Evolutionary conservation across 2,888 invertebrate genomes (phyloP), one percentile per base, ranked within the genome.

Genomic region (Eupithecia tripunctaria): DNA sequence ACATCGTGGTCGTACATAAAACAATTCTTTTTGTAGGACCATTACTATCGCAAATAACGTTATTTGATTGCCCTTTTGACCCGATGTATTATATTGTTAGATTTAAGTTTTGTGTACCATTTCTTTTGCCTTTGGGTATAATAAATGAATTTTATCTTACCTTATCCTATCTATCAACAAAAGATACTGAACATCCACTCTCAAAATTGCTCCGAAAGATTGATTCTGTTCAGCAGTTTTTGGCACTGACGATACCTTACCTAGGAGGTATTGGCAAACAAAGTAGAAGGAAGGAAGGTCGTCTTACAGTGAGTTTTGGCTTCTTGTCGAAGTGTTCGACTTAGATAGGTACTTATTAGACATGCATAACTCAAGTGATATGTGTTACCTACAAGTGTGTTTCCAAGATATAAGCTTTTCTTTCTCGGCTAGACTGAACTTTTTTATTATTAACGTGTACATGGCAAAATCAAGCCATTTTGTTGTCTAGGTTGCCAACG

Each of bases 381-480:
- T 15, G 41, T 41, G 41, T 15, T 36, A 36, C 8, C 36, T 14
- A 38, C 38, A 14, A 41, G 41, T 41, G 41, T 15, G 41, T 3
- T 41, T 38, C 14, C 38, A 38, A 14, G 38, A 38, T 38, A 38
- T 1, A 38, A 38, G 43, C 43, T 43, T n/a, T 43, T 43, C n/a
- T 43, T n/a, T 43, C 43, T 43, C n/a, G n/a, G 7, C 43, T 43
- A 43, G 43, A 43, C 18, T n/a, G 4, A 51, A 2, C 3, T 51
- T 2, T 21, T 51, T 21, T 21, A 51, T 25, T 21, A n/a, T 8
- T 21, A 47, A 47, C 51, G 51, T 8, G 12, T 21, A 10, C 21
- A 38, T 64, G 36, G 21, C 64, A 36, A 64, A 21, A 41, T 21
- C 36, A 32, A 63, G 62, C 32, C 29, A n/a, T 38, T 64, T 36